Percentiles rank a stretch among this genome's conserved stretches.
phyloP scores from a whole-genome alignment of 2,113 vertebrate genomes.

The Nesogale talazaci region DNA sequence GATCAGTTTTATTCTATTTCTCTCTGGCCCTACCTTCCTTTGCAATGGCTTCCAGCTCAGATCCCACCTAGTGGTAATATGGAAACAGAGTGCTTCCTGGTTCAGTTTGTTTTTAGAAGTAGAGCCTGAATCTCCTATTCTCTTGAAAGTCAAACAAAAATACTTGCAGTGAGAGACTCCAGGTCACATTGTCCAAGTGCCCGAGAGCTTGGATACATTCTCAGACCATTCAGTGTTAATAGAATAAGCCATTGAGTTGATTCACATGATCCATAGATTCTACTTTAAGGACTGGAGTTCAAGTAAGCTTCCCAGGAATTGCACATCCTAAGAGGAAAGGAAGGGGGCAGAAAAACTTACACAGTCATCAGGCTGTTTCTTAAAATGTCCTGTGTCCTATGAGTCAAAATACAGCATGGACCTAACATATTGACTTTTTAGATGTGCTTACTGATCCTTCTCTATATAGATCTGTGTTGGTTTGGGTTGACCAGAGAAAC shows the following conservation, averaged over 20 bases:
- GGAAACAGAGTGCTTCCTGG: background rate
- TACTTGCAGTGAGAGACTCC: background rate
- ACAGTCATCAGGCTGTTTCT: background rate
- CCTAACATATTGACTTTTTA: background rate
- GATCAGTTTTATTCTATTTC: background rate
- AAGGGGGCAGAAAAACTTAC: background rate
- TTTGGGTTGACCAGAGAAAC: too few species aligned
- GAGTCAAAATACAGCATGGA: background rate
- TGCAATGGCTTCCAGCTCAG: background rate
- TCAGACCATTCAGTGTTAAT: background rate
- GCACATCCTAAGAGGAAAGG: background rate
- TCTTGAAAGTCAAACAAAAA: background rate
- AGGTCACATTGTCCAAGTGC: background rate
- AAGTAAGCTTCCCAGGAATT: background rate
- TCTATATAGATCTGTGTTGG: background rate
- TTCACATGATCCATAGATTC: background rate
- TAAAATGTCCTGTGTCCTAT: background rate
- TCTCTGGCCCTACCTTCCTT: background rate
- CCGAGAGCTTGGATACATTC: background rate
- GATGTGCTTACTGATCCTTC: background rate
- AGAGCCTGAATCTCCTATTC: background rate
- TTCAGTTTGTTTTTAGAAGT: background rate
- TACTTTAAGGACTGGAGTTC: background rate
- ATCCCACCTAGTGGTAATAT: background rate
- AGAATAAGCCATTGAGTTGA: background rate